Conservation (phyloP, 2,888 invertebrate genomes). For the Metallyticus violacea region DNA sequence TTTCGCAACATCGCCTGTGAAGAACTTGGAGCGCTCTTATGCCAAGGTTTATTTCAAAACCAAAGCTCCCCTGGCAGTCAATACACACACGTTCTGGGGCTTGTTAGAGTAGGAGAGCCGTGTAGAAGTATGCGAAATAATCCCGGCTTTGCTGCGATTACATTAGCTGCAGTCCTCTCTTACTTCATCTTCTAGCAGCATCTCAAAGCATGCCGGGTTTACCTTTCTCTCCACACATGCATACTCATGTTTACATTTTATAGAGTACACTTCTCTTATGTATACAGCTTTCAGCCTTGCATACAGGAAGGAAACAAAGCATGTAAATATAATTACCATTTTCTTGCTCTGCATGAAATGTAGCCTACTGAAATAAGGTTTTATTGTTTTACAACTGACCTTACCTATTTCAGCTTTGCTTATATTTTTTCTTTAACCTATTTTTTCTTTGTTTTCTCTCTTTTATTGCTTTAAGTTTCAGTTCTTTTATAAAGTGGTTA, state of each 20-base stretch:
- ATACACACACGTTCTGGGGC: too few species aligned
- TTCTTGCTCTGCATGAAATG: background rate
- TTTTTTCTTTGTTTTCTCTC: too few species aligned
- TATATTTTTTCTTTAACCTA: too few species aligned
- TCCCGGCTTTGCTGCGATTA: background rate
- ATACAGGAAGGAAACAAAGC: background rate
- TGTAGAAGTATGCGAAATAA: background rate
- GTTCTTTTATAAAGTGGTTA: too few species aligned
- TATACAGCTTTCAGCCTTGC: background rate
- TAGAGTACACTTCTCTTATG: background rate
- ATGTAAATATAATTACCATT: background rate
- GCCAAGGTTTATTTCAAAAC: background rate
- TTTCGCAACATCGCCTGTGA: too few species aligned
- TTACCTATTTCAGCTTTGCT: too few species aligned
- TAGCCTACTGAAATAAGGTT: background rate
- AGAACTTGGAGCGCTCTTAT: too few species aligned
- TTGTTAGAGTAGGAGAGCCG: background rate
- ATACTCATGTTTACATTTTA: background rate
- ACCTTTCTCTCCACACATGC: background rate
- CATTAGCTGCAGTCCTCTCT: background rate
- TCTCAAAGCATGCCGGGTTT: background rate
- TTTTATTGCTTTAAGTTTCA: too few species aligned
- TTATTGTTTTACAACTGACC: too few species aligned
- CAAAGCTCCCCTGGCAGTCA: background rate
- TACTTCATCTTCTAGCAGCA: background rate